Evolutionary conservation across 2,113 vertebrate genomes (phyloP).

Genomic region (Cygnus buccinator): DNA sequence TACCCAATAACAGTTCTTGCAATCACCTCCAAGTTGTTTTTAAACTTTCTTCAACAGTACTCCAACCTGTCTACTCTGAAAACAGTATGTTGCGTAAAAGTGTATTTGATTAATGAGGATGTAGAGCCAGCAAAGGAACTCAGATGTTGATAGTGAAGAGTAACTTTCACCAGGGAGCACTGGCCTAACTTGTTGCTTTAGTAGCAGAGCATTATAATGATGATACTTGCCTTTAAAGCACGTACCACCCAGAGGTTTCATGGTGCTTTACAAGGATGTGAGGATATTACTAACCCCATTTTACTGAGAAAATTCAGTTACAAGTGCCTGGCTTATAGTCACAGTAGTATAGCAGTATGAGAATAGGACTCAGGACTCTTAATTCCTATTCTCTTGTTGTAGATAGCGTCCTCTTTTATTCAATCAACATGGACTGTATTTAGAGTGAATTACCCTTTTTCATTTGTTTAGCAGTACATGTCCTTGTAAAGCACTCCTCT

Average conservation of each 20-base stretch:
- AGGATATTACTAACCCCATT: slow-evolving; percentile 27
- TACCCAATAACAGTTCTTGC: not conserved
- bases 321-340: not conserved
- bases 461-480: not conserved
- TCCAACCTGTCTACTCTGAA: not conserved
- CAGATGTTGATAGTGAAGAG: not conserved
- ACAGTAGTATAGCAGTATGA: not conserved
- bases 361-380: not conserved
- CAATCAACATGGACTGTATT: slow-evolving; percentile 15
- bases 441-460: not conserved
- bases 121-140: slow-evolving; percentile 16
- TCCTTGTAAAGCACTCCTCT: not conserved
- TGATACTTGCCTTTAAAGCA: not conserved
- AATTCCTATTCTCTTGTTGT: not conserved
- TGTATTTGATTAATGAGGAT: not conserved
- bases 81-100: not conserved
- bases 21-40: not conserved
- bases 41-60: not conserved
- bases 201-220: not conserved
- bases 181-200: slow-evolving; percentile 21
- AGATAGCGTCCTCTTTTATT: slow-evolving; percentile 20
- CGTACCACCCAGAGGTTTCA: not conserved
- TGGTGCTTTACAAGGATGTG: not conserved
- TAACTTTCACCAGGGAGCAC: slow-evolving; percentile 28
- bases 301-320: not conserved